phyloP scores from a whole-genome alignment of 2,888 invertebrate genomes.

The Subacronicta megacephala region DNA sequence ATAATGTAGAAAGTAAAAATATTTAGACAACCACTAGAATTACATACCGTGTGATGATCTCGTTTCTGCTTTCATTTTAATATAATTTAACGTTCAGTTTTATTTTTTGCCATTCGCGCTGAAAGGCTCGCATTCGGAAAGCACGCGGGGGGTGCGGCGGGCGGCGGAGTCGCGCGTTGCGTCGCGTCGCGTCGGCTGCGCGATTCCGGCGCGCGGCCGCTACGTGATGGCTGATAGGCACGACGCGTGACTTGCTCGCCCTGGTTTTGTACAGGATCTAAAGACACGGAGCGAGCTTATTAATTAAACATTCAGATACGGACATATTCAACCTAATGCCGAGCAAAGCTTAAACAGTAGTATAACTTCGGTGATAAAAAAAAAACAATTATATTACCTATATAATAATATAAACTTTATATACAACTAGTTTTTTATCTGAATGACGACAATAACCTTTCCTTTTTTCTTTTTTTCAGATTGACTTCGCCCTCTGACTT shows the following conservation, averaged over 20 bases:
- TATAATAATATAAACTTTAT: too few species aligned
- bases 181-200: conserved; percentile 1
- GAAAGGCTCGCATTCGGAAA: conserved; percentile 32
- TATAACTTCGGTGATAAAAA: conserved; percentile 21
- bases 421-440: conserved; percentile 3
- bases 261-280: conserved; percentile 84
- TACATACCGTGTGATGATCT: conserved; percentile 61
- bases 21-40: conserved; percentile 59
- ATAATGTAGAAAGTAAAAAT: conserved; percentile 63
- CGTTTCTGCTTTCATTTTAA: conserved; percentile 61
- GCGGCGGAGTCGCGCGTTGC: conserved; percentile 20
- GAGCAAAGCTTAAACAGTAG: conserved; percentile 30
- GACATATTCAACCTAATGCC: conserved; percentile 57
- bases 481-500: conserved; percentile 49
- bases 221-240: conserved; percentile 74
- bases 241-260: conserved; percentile 86
- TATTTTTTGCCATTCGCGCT: conserved; percentile 50
- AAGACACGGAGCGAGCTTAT: conserved; percentile 74
- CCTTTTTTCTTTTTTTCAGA: conserved; percentile 74
- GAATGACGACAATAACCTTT: conserved; percentile 24
- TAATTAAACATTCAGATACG: conserved; percentile 78
- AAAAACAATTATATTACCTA: background rate
- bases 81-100: conserved; percentile 53
- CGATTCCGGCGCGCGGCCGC: conserved; percentile 51
- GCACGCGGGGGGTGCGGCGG: conserved; percentile 35